phyloP scores from a whole-genome alignment of 2,797 vertebrate genomes.

The Anolis apletophallus region DNA sequence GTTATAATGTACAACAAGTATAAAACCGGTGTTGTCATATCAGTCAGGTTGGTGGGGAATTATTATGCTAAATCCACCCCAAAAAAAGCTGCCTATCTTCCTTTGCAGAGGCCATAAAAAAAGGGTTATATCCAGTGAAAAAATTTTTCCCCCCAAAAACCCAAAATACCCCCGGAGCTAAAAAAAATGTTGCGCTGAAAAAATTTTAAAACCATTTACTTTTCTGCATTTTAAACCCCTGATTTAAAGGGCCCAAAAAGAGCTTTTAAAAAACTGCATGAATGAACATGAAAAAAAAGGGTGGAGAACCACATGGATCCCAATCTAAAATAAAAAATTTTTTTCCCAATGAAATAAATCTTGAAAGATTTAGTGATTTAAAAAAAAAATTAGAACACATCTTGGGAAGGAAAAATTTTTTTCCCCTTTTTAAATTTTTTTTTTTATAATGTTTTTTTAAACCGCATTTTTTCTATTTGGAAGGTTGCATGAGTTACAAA shows the following conservation, averaged over 20 bases:
- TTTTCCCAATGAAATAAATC: not conserved
- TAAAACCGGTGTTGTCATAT: conserved; percentile 26
- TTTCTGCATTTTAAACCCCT: conserved; percentile 48
- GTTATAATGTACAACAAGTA: not conserved
- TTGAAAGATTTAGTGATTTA: not conserved
- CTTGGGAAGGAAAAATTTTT: not conserved
- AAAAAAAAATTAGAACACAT: not conserved
- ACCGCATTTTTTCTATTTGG: not conserved
- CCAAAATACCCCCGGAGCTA: conserved; percentile 49
- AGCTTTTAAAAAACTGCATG: conserved; percentile 54
- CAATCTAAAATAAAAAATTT: not conserved
- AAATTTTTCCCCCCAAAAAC: conserved; percentile 49
- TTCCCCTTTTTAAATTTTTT: not conserved
- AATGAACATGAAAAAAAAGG: conserved; percentile 48
- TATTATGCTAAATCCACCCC: conserved; percentile 20
- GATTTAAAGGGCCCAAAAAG: conserved; percentile 51
- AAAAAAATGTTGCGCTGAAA: conserved; percentile 36
- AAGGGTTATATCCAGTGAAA: conserved; percentile 40
- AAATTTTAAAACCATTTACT: conserved; percentile 52
- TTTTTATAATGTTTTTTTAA: not conserved
- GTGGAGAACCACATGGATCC: conserved; percentile 21
- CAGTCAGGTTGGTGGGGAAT: conserved; percentile 41
- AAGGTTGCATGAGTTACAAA: not conserved
- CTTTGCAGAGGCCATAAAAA: conserved; percentile 43
- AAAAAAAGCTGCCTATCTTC: conserved; percentile 29